Base-by-base conservation (phyloP, 2,888 invertebrate genomes). In the Lapara coniferarum region DNA sequence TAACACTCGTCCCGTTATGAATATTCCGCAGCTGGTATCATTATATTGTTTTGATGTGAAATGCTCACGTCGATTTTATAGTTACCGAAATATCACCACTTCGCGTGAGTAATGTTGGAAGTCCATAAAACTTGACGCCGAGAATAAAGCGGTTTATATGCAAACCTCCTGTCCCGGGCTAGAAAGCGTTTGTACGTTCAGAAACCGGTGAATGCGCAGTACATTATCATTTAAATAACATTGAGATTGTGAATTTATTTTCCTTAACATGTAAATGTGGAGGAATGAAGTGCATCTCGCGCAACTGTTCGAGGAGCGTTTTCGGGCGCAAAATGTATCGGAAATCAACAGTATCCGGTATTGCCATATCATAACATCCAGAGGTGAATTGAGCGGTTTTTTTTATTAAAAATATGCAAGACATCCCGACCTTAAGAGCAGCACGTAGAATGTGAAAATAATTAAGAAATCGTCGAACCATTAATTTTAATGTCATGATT, bases 91-190 rank as follows among this genome's bases (percentile, higher is more conserved):
- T 63, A 63, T 63, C 46, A 49, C 49, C 46, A 49, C 63, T 63
- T 63, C 49, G 63, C 46, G 19, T 49, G 63, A 59, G 59, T 59
- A 46, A 63, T 63, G 49, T 63, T 46, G 46, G 49, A 19, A 63
- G 63, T 46, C 46, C 46, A 63, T 63, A 63, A 46, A 63, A 63
- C 63, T 25, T 19, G 63, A 49, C 63, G 49, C 13, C 49, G 49
- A 49, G 63, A 63, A 63, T 49, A 63, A 63, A 63, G 63, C 19
- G 19, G 63, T 49, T 49, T 63, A 63, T 63, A 63, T 63, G 49
- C 19, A 49, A 46, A 63, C 46, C 16, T 49, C 63, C 49, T 63
- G 46, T 63, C 46, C 46, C 16, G 46, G 49, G 7, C 19, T 63
- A 49, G 63, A 63, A 63, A 49, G 13, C 49, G 49, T 49, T 63